Evolutionary conservation across 92 coral and sea anemone species (phyloP).

Genomic region (Palythoa heliodiscus): DNA sequence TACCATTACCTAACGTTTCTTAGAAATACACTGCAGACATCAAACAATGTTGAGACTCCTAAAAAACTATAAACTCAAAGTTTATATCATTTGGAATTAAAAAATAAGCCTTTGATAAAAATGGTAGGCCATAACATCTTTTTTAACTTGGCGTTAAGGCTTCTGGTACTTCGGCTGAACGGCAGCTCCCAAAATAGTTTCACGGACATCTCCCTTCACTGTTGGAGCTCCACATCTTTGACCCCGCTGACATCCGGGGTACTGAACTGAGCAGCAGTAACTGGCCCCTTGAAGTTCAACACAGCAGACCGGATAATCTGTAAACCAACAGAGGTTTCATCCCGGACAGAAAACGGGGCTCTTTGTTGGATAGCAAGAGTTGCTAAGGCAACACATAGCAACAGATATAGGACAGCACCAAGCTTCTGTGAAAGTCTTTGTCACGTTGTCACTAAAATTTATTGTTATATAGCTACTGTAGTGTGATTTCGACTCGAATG

Average conservation of each 20-base stretch:
- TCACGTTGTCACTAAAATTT: too few relatives aligned
- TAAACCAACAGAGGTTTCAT: conserved; percentile 20
- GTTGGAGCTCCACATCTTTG: background rate
- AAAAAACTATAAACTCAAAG: too few relatives aligned
- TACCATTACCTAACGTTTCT: too few relatives aligned
- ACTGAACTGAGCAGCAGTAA: conserved; percentile 17
- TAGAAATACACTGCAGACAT: too few relatives aligned
- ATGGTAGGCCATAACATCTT: background rate
- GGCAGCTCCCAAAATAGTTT: conserved; percentile 7
- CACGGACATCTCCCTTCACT: conserved; percentile 10
- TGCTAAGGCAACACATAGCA: conserved; percentile 38
- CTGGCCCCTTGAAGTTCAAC: conserved; percentile 25
- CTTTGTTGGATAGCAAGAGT: conserved; percentile 40
- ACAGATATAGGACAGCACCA: conserved; percentile 43
- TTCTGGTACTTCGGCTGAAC: background rate
- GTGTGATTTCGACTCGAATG: too few relatives aligned
- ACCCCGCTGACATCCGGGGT: conserved; percentile 1
- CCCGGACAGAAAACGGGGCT: conserved; percentile 45
- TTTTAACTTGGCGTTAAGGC: background rate
- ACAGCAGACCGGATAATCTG: conserved; percentile 18
- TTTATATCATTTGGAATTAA: too few relatives aligned
- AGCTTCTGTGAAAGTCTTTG: background rate
- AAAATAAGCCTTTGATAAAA: background rate
- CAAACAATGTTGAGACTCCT: too few relatives aligned
- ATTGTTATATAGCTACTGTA: too few relatives aligned